Conservation (phyloP, 2,888 invertebrate genomes). For the Phania funesta region DNA sequence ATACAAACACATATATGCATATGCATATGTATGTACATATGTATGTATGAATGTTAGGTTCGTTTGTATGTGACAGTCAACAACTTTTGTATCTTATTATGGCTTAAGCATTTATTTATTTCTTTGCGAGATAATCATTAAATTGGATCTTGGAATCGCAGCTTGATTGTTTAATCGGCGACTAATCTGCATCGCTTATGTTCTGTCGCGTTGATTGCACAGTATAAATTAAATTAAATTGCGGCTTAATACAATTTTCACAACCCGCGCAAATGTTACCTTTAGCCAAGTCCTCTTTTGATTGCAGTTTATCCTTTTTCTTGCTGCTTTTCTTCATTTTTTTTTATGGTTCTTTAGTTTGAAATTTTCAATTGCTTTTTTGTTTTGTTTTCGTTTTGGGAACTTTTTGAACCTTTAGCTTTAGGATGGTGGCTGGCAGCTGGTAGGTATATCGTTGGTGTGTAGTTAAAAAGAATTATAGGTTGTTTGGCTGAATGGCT, state of each 20-base stretch:
- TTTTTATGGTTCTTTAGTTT: conserved; percentile 17
- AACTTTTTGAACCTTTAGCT: conserved; percentile 38
- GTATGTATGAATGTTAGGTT: no score
- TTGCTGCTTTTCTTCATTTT: no score
- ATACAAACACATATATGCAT: neutral
- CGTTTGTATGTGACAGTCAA: neutral
- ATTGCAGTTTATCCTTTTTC: neutral
- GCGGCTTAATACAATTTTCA: conserved; percentile 64
- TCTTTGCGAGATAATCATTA: conserved; percentile 63
- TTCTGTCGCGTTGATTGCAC: conserved; percentile 68
- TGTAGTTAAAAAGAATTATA: conserved; percentile 64
- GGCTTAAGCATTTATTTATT: conserved; percentile 60
- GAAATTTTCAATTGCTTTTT: conserved; percentile 5
- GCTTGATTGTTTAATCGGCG: conserved; percentile 71
- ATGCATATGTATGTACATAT: no score
- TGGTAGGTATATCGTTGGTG: conserved; percentile 28
- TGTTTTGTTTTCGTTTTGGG: conserved; percentile 12
- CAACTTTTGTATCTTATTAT: conserved; percentile 51
- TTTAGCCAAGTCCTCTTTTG: conserved; percentile 36
- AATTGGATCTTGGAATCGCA: conserved; percentile 70
- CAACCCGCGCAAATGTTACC: conserved; percentile 60
- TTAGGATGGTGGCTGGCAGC: conserved; percentile 20
- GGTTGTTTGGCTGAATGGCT: conserved; percentile 34
- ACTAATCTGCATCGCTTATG: conserved; percentile 70
- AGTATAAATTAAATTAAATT: conserved; percentile 71